Percentiles rank a stretch among this genome's conserved stretches.
Evolutionary conservation across 2,797 vertebrate species (phyloP).

Genomic region (Loriculus beryllinus): DNA sequence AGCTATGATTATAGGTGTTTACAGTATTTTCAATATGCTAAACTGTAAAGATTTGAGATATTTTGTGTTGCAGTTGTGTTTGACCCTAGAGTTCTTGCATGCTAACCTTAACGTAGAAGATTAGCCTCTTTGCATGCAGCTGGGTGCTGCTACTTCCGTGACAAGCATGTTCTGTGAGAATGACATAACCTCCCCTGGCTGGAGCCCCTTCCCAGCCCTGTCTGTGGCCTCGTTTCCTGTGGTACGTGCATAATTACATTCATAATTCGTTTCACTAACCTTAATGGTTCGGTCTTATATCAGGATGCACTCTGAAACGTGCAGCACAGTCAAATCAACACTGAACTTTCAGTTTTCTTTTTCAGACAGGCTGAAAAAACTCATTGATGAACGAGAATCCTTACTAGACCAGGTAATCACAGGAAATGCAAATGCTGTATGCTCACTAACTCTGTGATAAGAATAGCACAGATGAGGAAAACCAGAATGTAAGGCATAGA

Average conservation of each 20-base stretch:
- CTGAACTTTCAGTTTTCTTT: slow-evolving; percentile 58
- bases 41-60: slow-evolving; percentile 75
- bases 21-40: not conserved
- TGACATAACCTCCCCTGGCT: slow-evolving; percentile 72
- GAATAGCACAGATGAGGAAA: not conserved
- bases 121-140: slow-evolving; percentile 87
- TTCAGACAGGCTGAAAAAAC: slow-evolving; percentile 88
- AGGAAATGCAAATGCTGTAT: not conserved
- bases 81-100: slow-evolving; percentile 77
- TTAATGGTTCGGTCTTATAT: not conserved
- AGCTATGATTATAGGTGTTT: not conserved
- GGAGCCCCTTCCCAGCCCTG: slow-evolving; percentile 75
- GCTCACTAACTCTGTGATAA: not conserved
- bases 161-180: slow-evolving; percentile 74
- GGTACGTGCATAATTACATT: slow-evolving; percentile 82
- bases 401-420: slow-evolving; percentile 85
- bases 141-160: slow-evolving; percentile 65
- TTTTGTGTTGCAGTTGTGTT: slow-evolving; percentile 85
- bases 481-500: not conserved
- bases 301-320: not conserved
- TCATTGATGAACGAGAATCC: slow-evolving; percentile 86
- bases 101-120: slow-evolving; percentile 82
- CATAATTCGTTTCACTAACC: slow-evolving; percentile 66
- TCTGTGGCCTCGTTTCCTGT: slow-evolving; percentile 76
- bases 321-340: fast-evolving